Evolutionary conservation across 1,140 invertebrate species (phyloP).

Genomic region (Charaxes varanes): DNA sequence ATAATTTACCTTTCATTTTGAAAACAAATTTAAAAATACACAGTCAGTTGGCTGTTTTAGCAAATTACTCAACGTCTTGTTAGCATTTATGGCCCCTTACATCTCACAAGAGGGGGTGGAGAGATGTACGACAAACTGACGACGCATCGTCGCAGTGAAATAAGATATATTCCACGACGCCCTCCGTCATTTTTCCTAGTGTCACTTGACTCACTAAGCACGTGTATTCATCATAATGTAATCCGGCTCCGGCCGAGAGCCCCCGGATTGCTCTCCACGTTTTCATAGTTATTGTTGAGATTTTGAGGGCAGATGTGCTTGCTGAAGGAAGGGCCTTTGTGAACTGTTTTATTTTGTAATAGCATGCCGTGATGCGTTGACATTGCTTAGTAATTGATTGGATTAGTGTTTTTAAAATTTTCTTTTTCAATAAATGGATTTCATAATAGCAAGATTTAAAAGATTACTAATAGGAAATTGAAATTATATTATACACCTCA

Average conservation of each 20-base stretch:
- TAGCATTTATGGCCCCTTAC: too few species aligned
- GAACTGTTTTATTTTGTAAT: constrained; percentile 7
- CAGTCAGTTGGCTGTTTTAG: too few species aligned
- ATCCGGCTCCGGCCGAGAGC: constrained; percentile 36
- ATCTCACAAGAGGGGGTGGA: too few species aligned
- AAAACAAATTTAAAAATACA: too few species aligned
- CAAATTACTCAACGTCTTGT: too few species aligned
- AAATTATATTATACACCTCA: too few species aligned
- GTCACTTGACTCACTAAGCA: constrained; percentile 26
- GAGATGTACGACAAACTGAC: too few species aligned
- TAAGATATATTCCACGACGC: constrained; percentile 11
- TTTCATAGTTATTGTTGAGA: constrained; percentile 39
- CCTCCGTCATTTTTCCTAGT: constrained; percentile 8
- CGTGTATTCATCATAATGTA: constrained; percentile 34
- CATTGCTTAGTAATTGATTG: constrained; percentile 1
- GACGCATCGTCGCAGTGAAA: constrained; percentile 2
- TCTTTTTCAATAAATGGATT: too few species aligned
- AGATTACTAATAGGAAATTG: too few species aligned
- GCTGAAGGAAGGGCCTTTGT: constrained; percentile 8
- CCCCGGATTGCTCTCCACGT: constrained; percentile 40
- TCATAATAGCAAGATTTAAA: too few species aligned
- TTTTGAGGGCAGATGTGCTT: constrained; percentile 26
- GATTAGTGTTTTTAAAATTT: too few species aligned
- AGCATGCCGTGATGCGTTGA: constrained; percentile 11
- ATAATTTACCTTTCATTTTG: too few species aligned